These are phyloP conservation scores for Antheraea yamamai DNA, from an alignment of 2,888 invertebrate species.

Conservation along the genomic window DNA sequence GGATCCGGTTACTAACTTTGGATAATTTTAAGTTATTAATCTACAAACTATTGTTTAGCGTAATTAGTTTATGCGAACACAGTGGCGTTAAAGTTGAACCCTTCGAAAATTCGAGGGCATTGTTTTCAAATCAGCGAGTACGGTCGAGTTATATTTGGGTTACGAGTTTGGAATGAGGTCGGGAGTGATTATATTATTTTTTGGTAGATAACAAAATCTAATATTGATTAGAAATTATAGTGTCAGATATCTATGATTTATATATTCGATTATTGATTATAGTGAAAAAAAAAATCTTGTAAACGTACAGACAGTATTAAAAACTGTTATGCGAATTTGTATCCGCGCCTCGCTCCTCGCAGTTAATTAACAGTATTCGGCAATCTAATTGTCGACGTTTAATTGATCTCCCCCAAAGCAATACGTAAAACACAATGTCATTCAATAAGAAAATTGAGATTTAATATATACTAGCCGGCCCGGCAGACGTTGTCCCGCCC, in stretches of 20 bases:
- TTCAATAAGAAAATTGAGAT: not conserved
- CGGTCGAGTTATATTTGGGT: not conserved
- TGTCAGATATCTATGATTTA: not conserved
- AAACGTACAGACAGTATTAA: no score
- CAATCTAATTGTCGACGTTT: no score
- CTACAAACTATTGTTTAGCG: constrained; percentile 18
- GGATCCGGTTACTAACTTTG: constrained; percentile 7
- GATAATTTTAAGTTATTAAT: constrained; percentile 22
- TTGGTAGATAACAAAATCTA: no score
- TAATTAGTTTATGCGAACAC: constrained; percentile 21
- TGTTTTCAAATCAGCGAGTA: constrained; percentile 9
- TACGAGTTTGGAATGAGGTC: not conserved
- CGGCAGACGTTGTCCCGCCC: no score
- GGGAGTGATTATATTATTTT: not conserved
- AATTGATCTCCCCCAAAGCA: no score
- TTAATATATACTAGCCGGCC: no score
- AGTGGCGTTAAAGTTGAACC: constrained; percentile 18
- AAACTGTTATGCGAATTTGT: no score
- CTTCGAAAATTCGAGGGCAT: constrained; percentile 9
- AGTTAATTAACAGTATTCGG: no score
- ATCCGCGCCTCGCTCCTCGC: no score
- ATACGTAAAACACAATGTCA: no score
- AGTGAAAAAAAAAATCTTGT: not conserved
- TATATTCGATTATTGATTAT: not conserved
- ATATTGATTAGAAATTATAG: not conserved